These are phyloP conservation scores for Sarcophaga subvicina DNA, from an alignment of 2,888 invertebrate genomes.

Conservation along the genomic window DNA sequence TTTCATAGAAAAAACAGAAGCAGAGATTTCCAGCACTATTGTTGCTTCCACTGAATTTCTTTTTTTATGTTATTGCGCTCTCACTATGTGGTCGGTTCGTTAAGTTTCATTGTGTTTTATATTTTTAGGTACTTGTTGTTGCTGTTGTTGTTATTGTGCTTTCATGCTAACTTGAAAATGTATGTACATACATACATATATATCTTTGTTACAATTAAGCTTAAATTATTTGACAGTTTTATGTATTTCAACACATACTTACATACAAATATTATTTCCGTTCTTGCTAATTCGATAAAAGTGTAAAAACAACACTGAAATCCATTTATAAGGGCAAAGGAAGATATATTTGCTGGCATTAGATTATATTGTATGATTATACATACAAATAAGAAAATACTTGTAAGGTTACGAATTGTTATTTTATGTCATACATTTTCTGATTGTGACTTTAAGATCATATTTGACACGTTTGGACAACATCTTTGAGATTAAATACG, in stretches of 20 bases:
- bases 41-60: slow-evolving; percentile 16
- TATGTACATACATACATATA: background rate
- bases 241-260: slow-evolving; percentile 45
- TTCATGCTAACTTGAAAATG: background rate
- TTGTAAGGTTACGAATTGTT: no score
- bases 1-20: background rate
- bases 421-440: no score
- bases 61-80: background rate
- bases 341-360: no score
- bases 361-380: no score
- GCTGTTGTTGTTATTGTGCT: background rate
- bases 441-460: no score
- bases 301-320: background rate
- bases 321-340: no score
- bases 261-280: slow-evolving; percentile 24
- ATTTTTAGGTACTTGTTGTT: background rate
- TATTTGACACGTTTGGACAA: no score
- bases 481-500: no score
- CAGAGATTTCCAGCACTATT: background rate
- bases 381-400: no score
- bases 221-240: slow-evolving; percentile 55
- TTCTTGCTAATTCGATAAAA: slow-evolving; percentile 16
- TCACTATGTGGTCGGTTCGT: slow-evolving; percentile 26
- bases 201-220: slow-evolving; percentile 36
- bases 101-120: background rate